These are phyloP conservation scores for Ascaphus truei DNA, from an alignment of 2,113 vertebrate species.

Conservation along the genomic window DNA sequence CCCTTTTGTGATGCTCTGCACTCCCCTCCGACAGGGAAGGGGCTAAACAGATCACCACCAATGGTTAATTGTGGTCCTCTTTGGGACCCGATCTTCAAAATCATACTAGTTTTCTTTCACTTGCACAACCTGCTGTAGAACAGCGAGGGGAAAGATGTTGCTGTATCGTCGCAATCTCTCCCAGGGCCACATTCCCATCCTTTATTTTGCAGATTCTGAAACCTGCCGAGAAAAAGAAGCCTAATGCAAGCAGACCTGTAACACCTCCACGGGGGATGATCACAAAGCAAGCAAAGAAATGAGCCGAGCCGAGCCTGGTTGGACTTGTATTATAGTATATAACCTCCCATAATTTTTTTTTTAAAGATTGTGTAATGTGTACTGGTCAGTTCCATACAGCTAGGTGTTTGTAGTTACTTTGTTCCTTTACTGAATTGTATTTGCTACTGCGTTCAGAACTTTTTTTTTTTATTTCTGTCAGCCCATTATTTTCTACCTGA, in stretches of 20 bases:
- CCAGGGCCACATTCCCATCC: constrained; percentile 5
- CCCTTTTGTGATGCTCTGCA: no score
- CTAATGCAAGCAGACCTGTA: constrained; percentile 90
- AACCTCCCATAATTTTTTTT: constrained; percentile 62
- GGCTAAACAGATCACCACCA: no score
- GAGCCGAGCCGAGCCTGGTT: constrained; percentile 57
- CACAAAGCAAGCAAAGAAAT: constrained; percentile 98
- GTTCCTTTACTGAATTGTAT: constrained; percentile 54
- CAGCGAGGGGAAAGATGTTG: no score
- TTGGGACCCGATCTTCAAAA: no score
- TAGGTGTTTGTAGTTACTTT: constrained; percentile 71
- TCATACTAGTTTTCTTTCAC: no score
- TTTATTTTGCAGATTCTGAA: constrained; percentile 83
- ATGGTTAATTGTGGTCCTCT: no score
- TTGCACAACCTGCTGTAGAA: no score
- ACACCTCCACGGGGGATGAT: constrained; percentile 95
- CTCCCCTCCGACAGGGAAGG: no score
- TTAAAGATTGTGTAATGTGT: constrained; percentile 58
- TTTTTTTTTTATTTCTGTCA: no score
- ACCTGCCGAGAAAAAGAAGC: constrained; percentile 97
- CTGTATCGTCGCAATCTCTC: no score
- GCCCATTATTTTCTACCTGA: neutral
- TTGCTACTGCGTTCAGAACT: constrained; percentile 57
- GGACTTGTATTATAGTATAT: constrained; percentile 70
- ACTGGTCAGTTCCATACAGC: constrained; percentile 71